Percentiles rank a stretch among this genome's conserved stretches.
These are phyloP conservation scores for Drosophila setosimentum DNA, from an alignment of 2,888 invertebrate species.

Conservation along the genomic window DNA sequence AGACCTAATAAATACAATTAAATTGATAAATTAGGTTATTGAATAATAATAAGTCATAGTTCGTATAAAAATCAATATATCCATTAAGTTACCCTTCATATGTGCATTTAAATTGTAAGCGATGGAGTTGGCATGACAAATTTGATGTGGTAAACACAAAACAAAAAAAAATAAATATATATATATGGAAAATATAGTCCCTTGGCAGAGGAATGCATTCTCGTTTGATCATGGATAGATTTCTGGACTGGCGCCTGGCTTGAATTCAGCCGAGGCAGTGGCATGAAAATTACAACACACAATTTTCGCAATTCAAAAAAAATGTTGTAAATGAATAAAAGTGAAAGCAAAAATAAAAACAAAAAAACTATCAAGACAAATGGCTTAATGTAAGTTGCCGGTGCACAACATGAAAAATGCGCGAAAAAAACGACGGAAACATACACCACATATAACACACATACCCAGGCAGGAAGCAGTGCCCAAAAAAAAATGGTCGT, in stretches of 20 bases:
- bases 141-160: background rate
- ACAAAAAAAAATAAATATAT: slow-evolving; percentile 1
- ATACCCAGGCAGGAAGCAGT: slow-evolving; percentile 23
- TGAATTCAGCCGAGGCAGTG: background rate
- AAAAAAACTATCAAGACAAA: slow-evolving; percentile 68
- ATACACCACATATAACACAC: slow-evolving; percentile 17
- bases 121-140: background rate
- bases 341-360: slow-evolving; percentile 44
- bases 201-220: slow-evolving; percentile 24
- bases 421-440: slow-evolving; percentile 37
- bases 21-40: background rate
- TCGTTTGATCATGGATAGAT: slow-evolving; percentile 39
- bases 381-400: slow-evolving; percentile 76
- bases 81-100: background rate
- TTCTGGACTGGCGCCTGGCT: slow-evolving; percentile 49
- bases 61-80: no score
- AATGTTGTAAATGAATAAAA: slow-evolving; percentile 57
- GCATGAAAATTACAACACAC: slow-evolving; percentile 44
- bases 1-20: no score
- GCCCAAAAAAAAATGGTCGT: slow-evolving; percentile 47
- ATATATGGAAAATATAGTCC: slow-evolving; percentile 9
- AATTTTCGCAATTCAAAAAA: slow-evolving; percentile 26
- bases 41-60: no score
- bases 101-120: background rate
- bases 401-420: slow-evolving; percentile 69